Base-by-base conservation (phyloP, 2,113 vertebrate species). In the Manacus vitellinus region DNA sequence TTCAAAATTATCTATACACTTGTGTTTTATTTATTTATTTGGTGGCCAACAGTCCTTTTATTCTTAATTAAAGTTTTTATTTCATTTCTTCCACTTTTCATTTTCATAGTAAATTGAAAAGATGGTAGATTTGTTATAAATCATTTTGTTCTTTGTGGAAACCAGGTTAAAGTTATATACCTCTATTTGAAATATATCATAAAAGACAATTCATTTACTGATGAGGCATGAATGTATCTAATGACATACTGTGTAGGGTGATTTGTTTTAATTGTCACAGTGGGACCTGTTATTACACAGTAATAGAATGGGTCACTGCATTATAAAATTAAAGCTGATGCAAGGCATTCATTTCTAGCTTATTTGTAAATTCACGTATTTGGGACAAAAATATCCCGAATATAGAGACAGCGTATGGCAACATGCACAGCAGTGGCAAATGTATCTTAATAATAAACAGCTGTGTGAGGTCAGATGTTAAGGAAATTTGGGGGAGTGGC, bases 231-330 rank as follows among this genome's bases (percentile, higher is more conserved):
- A 98, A 98, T 98, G 97, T 97, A 98, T 98, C 96, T 97, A 97
- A 98, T 97, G 97, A 98, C 94, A 96, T 98, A 97, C 98, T 98
- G 97, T 98, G 98, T 98, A 97, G 98, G 97, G 97, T 98, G 98
- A 99, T 99, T 99, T 98, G 99, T 99, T 99, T 98, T 99, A 99
- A 99, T 99, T 99, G 98, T 98, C 98, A 98, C 98, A 98, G 93
- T 97, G 99, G 98, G 98, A 98, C 98, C 97, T 95, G 97, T 98
- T 98, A 98, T 99, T 99, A 98, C 97, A 97, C 97, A 95, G 94
- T 97, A 87, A 93, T 94, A 98, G 97, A 98, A 99, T 96, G 99
- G 99, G 99, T 99, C 99, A 99, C 97, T 98, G 98, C 97, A 9
- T 98, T 98, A 96, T 98, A 99, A 99, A 99, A 99, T 99, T 98